Percentiles rank a stretch among this genome's conserved stretches.
phyloP scores from a whole-genome alignment of 2,113 vertebrate genomes.

The Amia ocellicauda region DNA sequence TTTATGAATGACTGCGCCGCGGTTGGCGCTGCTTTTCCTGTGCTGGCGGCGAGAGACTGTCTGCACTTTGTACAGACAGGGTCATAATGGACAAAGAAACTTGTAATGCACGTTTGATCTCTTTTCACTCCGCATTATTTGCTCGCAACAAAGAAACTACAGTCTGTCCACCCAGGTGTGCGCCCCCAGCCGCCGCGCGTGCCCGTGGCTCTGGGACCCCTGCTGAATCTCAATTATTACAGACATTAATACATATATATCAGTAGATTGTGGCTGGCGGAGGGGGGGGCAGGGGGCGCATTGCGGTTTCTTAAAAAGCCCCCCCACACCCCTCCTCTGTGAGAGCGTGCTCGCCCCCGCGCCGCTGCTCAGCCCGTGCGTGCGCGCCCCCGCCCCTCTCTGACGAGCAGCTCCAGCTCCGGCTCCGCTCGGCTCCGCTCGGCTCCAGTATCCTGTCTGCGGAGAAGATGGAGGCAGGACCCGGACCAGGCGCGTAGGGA shows the following conservation, averaged over 20 bases:
- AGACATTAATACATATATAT: no score
- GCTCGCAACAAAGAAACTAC: no score
- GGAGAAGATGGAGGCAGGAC: slow-evolving; percentile 53
- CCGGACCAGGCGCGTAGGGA: slow-evolving; percentile 19
- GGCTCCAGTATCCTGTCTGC: slow-evolving; percentile 21
- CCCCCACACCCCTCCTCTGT: slow-evolving; percentile 20
- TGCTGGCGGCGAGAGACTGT: no score
- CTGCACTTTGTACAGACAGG: no score
- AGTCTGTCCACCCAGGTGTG: no score
- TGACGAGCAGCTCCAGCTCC: slow-evolving; percentile 14
- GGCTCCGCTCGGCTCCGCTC: slow-evolving; percentile 13
- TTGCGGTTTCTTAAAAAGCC: slow-evolving; percentile 27
- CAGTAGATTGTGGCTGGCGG: slow-evolving; percentile 2
- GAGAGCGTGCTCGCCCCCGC: slow-evolving; percentile 43
- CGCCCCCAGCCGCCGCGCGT: no score
- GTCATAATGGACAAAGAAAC: no score
- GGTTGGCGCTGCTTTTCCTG: no score
- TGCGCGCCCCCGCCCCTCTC: slow-evolving; percentile 33
- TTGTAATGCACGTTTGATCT: no score
- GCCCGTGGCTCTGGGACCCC: background rate
- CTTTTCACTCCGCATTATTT: no score
- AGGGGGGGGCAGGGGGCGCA: slow-evolving; percentile 9
- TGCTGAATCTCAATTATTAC: slow-evolving; percentile 14
- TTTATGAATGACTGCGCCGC: no score
- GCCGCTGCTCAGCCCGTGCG: slow-evolving; percentile 27